Evolutionary conservation across 2,888 invertebrate species (phyloP), one percentile per base, ranked within the genome.

Genomic region (Himalopsyche kuldschensis): DNA sequence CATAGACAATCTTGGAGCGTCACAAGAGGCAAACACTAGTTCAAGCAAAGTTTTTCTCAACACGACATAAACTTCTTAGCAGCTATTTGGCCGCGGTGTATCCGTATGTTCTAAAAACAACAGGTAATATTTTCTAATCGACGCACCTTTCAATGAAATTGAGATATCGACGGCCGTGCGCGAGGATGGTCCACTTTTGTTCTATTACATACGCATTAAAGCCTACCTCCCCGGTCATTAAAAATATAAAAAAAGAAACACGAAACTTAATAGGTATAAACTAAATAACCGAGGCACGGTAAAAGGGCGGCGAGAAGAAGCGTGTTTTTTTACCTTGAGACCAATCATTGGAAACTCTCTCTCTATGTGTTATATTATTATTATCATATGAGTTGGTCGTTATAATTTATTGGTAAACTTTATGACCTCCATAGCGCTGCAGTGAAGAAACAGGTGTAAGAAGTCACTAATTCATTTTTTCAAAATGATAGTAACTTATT

Each of bases 161-260:
- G 82, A 84, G 84, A 84, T 84, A 84, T 84, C 82, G 78, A 76
- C 27, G 55, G 55, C 55, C 35, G 78, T 47, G 82, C 24, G 78
- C 55, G 55, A 75, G 75, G 32, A 32, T 82, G 77, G 78, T 32
- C 78, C 55, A 76, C 31, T 46, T 82, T 76, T 41, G 69, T 55
- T 55, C 55, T 20, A 55, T 55, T 55, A 55, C 55, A 55, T 55
- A 55, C 55, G 55, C 55, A 55, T 55, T 55, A 55, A 5, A 55
- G 55, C n/a, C 55, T 20, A 5, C 55, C 55, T 55, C 24, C 24
- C 20, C 20, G 10, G 55, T 55, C 55, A 55, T 55, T 55, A 55
- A 55, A 55, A 20, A 41, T 15, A 15, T 55, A 55, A 55, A n/a
- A 55, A 55, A 55, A 55, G 24, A 24, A 55, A 55, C 20, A 55